phyloP scores from a whole-genome alignment of 2,113 vertebrate genomes.

The Desmodus rotundus region DNA sequence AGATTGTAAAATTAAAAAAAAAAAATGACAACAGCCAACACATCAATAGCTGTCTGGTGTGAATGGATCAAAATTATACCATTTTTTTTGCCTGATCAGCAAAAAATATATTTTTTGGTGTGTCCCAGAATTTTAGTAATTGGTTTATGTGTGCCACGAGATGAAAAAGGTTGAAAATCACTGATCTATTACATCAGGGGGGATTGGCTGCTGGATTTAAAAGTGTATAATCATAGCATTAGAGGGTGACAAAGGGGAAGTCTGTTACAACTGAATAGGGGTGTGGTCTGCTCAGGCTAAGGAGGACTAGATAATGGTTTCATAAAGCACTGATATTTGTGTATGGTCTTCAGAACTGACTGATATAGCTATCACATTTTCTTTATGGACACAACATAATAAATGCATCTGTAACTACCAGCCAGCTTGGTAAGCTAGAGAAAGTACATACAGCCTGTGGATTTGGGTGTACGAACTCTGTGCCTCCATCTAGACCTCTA shows the following conservation, averaged over 20 bases:
- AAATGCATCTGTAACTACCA: neutral
- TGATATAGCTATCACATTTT: neutral
- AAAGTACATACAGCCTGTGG: neutral
- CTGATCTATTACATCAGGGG: neutral
- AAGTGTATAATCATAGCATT: neutral
- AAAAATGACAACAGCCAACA: neutral
- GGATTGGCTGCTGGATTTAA: neutral
- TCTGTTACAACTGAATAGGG: conserved; percentile 53
- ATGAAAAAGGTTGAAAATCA: neutral
- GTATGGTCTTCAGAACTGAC: neutral
- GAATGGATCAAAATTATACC: neutral
- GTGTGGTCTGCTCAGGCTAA: conserved; percentile 25
- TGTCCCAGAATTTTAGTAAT: neutral
- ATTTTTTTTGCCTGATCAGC: neutral
- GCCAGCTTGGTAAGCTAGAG: neutral
- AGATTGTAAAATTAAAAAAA: neutral
- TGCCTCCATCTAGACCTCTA: neutral
- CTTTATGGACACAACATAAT: neutral
- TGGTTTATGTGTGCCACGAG: neutral
- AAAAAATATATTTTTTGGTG: neutral
- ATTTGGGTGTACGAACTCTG: conserved; percentile 37
- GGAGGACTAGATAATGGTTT: conserved; percentile 5
- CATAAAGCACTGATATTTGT: neutral
- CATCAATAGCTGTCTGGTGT: neutral
- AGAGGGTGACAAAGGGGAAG: neutral